Evolutionary conservation across 2,797 vertebrate genomes (phyloP), one percentile per base, ranked within the genome.

Genomic region (Rhynchotus rufescens): DNA sequence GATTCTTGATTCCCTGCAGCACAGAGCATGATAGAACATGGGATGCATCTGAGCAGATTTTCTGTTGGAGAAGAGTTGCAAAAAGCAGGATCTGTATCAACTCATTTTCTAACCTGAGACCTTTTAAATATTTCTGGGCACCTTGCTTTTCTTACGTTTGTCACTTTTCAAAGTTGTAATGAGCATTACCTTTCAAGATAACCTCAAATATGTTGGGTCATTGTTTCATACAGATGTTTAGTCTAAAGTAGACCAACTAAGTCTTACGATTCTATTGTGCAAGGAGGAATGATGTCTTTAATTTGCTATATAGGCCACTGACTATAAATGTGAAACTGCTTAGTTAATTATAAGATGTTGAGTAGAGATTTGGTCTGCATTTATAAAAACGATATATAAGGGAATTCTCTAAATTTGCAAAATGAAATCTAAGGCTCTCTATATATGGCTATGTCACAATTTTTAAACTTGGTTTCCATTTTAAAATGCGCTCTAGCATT

Each of bases 1-100:
- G 66, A 66, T 69, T 86, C 40, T 76, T 34, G 87, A 16, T 92
- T 90, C 90, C 81, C 69, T 91, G 57, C 72, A 92, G 73, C 30
- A 77, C 10, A 7, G 28, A 32, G 66, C 65, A 20, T 54, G 52
- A 40, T 64, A 25, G 21, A 56, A 25, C 19, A 62, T 21, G 34
- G n/a, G 25, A 47, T 47, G 34, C 15, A 80, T 79, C 40, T 44
- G 45, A 26, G 36, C 8, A 73, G 68, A 49, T 66, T 28, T 74
- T 52, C 25, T 32, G 16, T 80, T 80, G 42, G 42, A 49, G 52
- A 32, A 77, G 21, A 44, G 61, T 54, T 77, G 59, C 42, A 77
- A 38, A 69, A 77, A 60, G 22, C 23, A 28, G 30, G 28, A 19
- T 44, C 16, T 32, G 23, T 13, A 19, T 16, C 8, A 42, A 15